phyloP scores from a whole-genome alignment of 2,888 invertebrate genomes.

The Phoenoteleia sp. region DNA sequence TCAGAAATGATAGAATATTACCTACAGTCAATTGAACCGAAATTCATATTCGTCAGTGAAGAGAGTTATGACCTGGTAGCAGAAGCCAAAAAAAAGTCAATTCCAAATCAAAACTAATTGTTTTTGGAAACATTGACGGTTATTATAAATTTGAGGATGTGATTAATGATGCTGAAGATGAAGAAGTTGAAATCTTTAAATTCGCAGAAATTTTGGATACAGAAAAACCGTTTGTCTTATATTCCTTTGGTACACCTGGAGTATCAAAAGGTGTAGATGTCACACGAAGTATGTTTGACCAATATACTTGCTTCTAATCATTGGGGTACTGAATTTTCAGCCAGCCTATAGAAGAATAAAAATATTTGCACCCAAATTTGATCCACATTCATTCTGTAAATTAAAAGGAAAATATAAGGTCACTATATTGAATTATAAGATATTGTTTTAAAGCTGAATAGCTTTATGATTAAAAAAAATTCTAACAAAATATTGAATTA shows the following conservation, averaged over 20 bases:
- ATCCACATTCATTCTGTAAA: slow-evolving; percentile 76
- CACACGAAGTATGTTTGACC: slow-evolving; percentile 74
- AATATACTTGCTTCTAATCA: slow-evolving; percentile 52
- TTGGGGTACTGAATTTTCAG: not conserved
- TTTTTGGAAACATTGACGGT: slow-evolving; percentile 72
- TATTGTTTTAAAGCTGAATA: too few relatives aligned
- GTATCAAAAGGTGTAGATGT: slow-evolving; percentile 79
- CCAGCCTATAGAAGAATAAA: too few relatives aligned
- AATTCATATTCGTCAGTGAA: slow-evolving; percentile 75
- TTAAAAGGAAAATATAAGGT: slow-evolving; percentile 82
- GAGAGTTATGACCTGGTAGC: slow-evolving; percentile 10
- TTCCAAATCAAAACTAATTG: slow-evolving; percentile 66
- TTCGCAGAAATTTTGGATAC: slow-evolving; percentile 59
- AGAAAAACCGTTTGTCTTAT: slow-evolving; percentile 75
- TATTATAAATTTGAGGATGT: slow-evolving; percentile 69
- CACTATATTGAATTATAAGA: too few relatives aligned
- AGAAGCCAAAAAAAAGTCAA: slow-evolving; percentile 39
- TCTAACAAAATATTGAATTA: too few relatives aligned
- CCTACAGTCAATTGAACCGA: too few relatives aligned
- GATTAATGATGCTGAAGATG: slow-evolving; percentile 58
- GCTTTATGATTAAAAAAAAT: too few relatives aligned
- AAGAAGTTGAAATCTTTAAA: slow-evolving; percentile 73
- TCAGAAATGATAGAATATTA: too few relatives aligned
- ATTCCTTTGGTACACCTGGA: slow-evolving; percentile 82
- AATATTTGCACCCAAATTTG: too few relatives aligned